phyloP scores from a whole-genome alignment of 2,113 vertebrate species.

The Podiceps cristatus region DNA sequence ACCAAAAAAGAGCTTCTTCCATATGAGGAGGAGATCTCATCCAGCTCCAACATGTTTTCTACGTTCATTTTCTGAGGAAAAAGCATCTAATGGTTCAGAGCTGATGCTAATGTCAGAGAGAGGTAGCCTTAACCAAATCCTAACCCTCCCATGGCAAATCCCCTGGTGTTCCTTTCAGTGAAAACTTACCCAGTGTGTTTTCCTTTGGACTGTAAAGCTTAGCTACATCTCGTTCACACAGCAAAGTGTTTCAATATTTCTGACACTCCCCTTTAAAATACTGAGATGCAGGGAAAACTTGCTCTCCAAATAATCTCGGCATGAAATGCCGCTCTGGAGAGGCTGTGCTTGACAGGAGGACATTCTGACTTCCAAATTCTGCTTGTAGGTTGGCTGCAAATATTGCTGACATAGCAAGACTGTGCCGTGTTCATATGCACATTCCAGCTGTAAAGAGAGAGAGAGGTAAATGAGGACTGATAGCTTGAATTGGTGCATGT shows the following conservation, averaged over 20 bases:
- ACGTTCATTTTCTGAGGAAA: background rate
- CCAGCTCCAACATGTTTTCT: background rate
- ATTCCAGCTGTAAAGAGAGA: constrained; percentile 40
- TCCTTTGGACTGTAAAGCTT: background rate
- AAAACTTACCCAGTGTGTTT: background rate
- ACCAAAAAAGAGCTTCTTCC: background rate
- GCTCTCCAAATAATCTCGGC: background rate
- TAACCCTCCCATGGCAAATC: background rate
- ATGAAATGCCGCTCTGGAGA: background rate
- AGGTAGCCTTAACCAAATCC: background rate
- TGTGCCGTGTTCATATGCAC: background rate
- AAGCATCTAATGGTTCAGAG: background rate
- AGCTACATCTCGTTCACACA: background rate
- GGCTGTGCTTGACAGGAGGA: constrained; percentile 44
- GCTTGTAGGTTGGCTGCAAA: constrained; percentile 48
- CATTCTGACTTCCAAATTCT: constrained; percentile 53
- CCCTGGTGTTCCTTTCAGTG: background rate
- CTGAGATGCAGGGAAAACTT: background rate
- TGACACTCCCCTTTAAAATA: background rate
- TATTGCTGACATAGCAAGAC: constrained; percentile 53
- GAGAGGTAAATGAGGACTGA: constrained; percentile 42
- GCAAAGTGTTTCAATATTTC: background rate
- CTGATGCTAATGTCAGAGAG: background rate
- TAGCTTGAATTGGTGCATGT: constrained; percentile 10
- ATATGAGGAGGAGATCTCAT: background rate